Base-by-base conservation (phyloP, 2,797 vertebrate genomes). In the Sebastes goodei region DNA sequence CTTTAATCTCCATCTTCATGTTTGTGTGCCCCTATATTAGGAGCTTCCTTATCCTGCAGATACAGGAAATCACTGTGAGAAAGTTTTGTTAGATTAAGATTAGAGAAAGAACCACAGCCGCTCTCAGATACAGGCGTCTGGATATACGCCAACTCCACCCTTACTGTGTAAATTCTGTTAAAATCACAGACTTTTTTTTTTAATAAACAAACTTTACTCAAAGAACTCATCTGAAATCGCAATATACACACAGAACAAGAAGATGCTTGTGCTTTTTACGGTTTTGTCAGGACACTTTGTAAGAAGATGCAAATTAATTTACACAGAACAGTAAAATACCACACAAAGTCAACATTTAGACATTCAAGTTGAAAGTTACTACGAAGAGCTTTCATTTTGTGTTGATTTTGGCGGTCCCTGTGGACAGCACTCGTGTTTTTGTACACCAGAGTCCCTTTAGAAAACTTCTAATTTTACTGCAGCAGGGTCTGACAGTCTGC, bases 61-160 rank as follows among this genome's bases (percentile, higher is more conserved):
- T 83, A 88, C 74, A 91, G 87, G 89, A 92, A 94, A 88, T 92
- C 69, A 23, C 80, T 81, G 81, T 90, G 85, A 84, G 86, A 90
- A 89, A 71, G 72, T 81, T 83, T 59, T 67, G 33, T 33, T 33
- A 76, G 82, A 83, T 85, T 68, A 79, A 86, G 86, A 92, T 88
- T 79, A 89, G 82, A 82, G 59, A 38, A 25, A 78, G 53, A 88
- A 83, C 61, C 68, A 76, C 78, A 81, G 74, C 73, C 4, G 3
- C 59, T 78, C 29, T 83, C 42, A 53, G 69, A 91, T 91, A 68
- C 59, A 77, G 76, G 63, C 30, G 2, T 80, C 70, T 92, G 90
- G 85, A 83, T 55, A 30, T 4, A 59, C 35, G 82, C 79, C 87
- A 86, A 33, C 21, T 42, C 17, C 11, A 27, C 4, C 69, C 9